Percentiles rank a stretch among this genome's conserved stretches.
Evolutionary conservation across 1,140 invertebrate species (phyloP).

Genomic region (Aleiodes sp.): DNA sequence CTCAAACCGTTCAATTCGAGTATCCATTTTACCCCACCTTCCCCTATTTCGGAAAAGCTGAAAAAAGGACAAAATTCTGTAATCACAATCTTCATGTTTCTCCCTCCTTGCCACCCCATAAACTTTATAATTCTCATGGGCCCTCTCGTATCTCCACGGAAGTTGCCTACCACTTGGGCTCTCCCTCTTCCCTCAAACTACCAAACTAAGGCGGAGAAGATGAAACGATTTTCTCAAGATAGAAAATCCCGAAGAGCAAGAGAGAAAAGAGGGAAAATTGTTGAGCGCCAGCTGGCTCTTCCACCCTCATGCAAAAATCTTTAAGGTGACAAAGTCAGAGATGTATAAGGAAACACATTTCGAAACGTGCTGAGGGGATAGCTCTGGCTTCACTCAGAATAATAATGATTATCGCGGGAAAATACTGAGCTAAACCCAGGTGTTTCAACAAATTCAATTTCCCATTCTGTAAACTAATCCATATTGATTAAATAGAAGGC

Average conservation of each 20-base stretch:
- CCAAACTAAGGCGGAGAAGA: slow-evolving; percentile 27
- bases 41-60: too few species aligned
- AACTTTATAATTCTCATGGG: slow-evolving; percentile 48
- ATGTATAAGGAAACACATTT: neutral
- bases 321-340: slow-evolving; percentile 1
- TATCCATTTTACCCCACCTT: too few species aligned
- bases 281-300: neutral
- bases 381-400: slow-evolving; percentile 25
- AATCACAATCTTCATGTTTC: neutral
- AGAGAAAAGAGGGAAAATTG: neutral
- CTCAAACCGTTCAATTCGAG: too few species aligned
- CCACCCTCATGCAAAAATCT: neutral
- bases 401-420: slow-evolving; percentile 27
- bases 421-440: slow-evolving; percentile 7
- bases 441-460: neutral
- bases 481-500: neutral
- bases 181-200: slow-evolving; percentile 32
- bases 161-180: slow-evolving; percentile 19
- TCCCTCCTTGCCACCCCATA: slow-evolving; percentile 36
- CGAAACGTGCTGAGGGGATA: neutral
- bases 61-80: neutral
- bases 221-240: slow-evolving; percentile 22
- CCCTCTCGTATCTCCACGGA: slow-evolving; percentile 32
- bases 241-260: neutral
- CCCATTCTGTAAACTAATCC: neutral